Evolutionary conservation across 2,888 invertebrate genomes (phyloP).

Genomic region (Petrolisthes manimaculis): DNA sequence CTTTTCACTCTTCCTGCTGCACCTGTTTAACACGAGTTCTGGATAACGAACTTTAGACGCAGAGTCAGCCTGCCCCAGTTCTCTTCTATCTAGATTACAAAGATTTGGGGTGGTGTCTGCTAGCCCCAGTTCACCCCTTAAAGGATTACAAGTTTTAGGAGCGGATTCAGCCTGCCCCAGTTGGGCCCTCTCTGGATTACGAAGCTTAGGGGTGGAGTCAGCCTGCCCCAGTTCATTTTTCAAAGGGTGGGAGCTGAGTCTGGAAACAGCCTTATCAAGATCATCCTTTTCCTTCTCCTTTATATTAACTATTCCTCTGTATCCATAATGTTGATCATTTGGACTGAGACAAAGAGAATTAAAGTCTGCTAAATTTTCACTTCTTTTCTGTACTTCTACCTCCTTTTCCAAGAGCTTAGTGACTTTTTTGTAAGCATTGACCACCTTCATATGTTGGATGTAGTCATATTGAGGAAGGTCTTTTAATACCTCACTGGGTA

Average conservation of each 20-base stretch:
- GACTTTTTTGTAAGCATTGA: slow-evolving; percentile 49
- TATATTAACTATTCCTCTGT: not conserved
- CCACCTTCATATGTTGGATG: slow-evolving; percentile 43
- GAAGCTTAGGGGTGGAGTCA: not conserved
- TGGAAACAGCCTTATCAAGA: not conserved
- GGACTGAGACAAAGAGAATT: slow-evolving; percentile 35
- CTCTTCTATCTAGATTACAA: no score
- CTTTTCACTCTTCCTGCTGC: no score
- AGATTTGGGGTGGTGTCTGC: no score
- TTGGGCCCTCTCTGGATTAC: no score
- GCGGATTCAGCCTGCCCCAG: no score
- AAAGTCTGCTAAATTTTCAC: not conserved
- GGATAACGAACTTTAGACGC: no score
- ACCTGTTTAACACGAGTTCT: no score
- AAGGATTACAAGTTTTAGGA: no score
- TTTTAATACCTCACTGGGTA: slow-evolving; percentile 22
- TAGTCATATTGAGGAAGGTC: slow-evolving; percentile 41
- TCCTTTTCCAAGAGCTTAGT: slow-evolving; percentile 31
- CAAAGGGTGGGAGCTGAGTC: not conserved
- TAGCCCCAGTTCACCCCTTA: no score
- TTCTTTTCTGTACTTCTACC: slow-evolving; percentile 3
- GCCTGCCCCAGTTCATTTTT: not conserved
- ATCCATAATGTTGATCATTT: slow-evolving; percentile 42
- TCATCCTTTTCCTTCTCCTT: not conserved
- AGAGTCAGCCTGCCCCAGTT: no score